Conservation (phyloP, 2,888 invertebrate genomes). For the Mongoloraphidia duomilia region DNA sequence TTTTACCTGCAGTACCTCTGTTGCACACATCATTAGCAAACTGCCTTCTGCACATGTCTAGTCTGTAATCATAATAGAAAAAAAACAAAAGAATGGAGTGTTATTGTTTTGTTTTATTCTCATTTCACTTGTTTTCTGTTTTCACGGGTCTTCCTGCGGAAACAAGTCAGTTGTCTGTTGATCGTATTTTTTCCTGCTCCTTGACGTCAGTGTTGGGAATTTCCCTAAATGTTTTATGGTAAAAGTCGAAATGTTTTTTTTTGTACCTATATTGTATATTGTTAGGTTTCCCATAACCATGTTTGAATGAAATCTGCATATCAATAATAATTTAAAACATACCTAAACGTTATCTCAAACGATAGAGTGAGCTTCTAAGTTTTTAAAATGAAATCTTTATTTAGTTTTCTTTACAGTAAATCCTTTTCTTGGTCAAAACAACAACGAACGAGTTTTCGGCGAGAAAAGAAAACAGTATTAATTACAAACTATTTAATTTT, state of each 20-base stretch:
- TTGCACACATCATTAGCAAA: conserved; percentile 91
- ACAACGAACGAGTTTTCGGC: too few relatives aligned
- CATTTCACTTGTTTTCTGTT: conserved; percentile 11
- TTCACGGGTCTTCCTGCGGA: conserved; percentile 1
- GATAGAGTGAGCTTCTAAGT: too few relatives aligned
- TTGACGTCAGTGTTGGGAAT: too few relatives aligned
- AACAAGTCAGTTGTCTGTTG: neutral
- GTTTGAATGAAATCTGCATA: neutral
- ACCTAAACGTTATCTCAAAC: too few relatives aligned
- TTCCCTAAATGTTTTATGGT: neutral
- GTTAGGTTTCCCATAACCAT: neutral
- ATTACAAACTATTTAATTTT: too few relatives aligned
- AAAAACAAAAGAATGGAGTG: too few relatives aligned
- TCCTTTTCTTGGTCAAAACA: too few relatives aligned
- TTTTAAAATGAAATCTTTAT: too few relatives aligned
- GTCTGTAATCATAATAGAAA: conserved; percentile 54
- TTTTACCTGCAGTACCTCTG: conserved; percentile 94
- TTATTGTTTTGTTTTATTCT: conserved; percentile 24
- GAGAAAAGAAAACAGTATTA: too few relatives aligned
- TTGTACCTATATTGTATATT: neutral
- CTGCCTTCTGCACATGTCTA: conserved; percentile 97
- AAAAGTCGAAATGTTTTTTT: neutral
- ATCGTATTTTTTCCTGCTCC: too few relatives aligned
- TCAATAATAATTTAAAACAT: neutral
- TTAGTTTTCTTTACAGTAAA: too few relatives aligned